Conservation (phyloP, 2,113 vertebrate species). For the Engraulis encrasicolus region DNA sequence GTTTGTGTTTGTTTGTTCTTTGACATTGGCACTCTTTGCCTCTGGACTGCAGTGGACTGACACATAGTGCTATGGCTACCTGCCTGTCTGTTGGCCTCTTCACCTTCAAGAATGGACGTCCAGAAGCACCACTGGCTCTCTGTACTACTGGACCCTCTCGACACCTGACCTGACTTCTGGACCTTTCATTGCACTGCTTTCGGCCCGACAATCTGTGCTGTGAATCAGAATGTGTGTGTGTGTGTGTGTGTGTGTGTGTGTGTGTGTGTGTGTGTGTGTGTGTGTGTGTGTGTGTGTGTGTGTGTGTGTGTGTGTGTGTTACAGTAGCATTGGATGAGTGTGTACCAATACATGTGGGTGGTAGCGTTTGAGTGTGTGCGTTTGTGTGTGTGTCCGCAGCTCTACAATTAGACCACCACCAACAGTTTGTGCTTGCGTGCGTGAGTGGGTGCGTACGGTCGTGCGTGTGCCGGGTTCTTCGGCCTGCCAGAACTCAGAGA, state of each 20-base stretch:
- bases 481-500: slow-evolving; percentile 3
- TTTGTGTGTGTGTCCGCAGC: slow-evolving; percentile 14
- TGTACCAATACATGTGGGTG: too few species aligned
- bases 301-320: too few species aligned
- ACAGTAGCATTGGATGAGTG: too few species aligned
- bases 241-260: background rate
- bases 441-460: too few species aligned
- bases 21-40: background rate
- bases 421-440: too few species aligned
- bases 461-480: background rate
- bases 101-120: background rate
- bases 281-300: background rate
- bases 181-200: slow-evolving; percentile 53
- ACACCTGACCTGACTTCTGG: slow-evolving; percentile 29
- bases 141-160: too few species aligned
- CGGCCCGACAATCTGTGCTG: slow-evolving; percentile 51
- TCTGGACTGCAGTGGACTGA: slow-evolving; percentile 8
- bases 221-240: too few species aligned
- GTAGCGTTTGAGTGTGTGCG: too few species aligned
- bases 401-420: too few species aligned
- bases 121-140: too few species aligned
- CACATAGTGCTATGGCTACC: background rate
- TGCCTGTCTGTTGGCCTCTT: too few species aligned
- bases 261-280: background rate
- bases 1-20: background rate